A percentile compares a stretch with the other conserved stretches of the same genome.
Evolutionary conservation across 2,888 invertebrate species (phyloP).

Genomic region (Lobophora halterata): DNA sequence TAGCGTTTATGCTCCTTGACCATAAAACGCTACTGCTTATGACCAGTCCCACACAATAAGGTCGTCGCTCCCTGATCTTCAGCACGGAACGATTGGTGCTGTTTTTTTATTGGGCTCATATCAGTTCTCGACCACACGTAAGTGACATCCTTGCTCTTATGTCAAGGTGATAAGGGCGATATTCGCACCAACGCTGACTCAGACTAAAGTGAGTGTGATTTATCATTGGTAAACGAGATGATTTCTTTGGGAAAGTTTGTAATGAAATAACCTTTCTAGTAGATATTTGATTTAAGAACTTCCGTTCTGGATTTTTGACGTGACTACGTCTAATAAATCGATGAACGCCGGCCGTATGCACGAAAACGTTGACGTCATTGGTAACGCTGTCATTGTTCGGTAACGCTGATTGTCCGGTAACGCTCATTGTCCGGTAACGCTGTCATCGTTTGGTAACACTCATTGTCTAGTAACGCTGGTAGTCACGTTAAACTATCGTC

Average conservation of each 20-base stretch:
- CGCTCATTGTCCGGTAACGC: no score
- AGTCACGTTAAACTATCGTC: no score
- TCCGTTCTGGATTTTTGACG: conserved; percentile 2
- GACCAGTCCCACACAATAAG: conserved; percentile 39
- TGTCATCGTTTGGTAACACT: no score
- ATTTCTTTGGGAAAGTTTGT: conserved; percentile 35
- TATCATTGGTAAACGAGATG: conserved; percentile 35
- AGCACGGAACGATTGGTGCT: conserved; percentile 66
- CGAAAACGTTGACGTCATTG: no score
- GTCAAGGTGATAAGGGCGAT: conserved; percentile 12
- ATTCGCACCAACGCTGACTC: conserved; percentile 21
- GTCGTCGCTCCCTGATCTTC: conserved; percentile 76
- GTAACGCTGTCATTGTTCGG: no score
- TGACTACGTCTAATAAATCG: conserved; percentile 2
- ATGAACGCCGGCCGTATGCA: no score
- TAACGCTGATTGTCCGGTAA: no score
- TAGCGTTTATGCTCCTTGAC: no score
- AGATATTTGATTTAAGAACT: conserved; percentile 1
- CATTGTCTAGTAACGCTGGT: no score
- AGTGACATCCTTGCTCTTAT: conserved; percentile 35
- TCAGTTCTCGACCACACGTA: conserved; percentile 31
- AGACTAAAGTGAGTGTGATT: conserved; percentile 31
- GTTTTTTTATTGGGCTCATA: conserved; percentile 66
- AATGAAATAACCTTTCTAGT: conserved; percentile 12
- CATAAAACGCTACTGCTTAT: conserved; percentile 38